Base-by-base conservation (phyloP, 2,113 vertebrate genomes). In the Chionis minor region DNA sequence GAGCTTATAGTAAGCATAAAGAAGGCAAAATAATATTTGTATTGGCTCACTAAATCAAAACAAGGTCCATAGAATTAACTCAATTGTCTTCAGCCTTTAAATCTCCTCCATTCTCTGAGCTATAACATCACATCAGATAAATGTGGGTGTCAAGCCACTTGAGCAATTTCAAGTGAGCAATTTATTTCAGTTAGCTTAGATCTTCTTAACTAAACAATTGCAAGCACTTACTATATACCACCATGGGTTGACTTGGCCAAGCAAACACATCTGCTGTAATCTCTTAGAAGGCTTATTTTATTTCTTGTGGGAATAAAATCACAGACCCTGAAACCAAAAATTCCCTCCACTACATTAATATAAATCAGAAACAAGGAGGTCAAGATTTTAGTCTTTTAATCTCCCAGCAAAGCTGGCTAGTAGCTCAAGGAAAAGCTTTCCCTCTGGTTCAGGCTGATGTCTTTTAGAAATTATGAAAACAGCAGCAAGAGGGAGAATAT, bases 1-100 rank as follows among this genome's bases (percentile, higher is more conserved):
- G 66, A 88, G 40, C 70, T 85, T 93, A 81, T 79, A 86, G 86
- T 86, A 88, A 97, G 63, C 88, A 90, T 92, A 92, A 92, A 94
- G 67, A 86, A 94, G 55, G 47, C 90, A 91, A 81, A 81, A 82
- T 92, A 95, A 88, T 92, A 92, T 94, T 96, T 94, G 93, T 94
- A 97, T 96, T 98, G 96, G 80, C 67, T 96, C 90, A 91, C 73
- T 98, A 98, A 98, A 98, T 98, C 97, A 97, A 97, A 95, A 62
- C 74, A 94, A 89, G 84, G 75, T 92, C 93, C 90, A 86, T 96
- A 97, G 98, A 97, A 97, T 96, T 97, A 97, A 98, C 86, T 93
- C 89, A 83, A 10, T 75, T 94, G 94, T 72, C 65, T 83, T 5
- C 87, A 97, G 83, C 58, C 82, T 95, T 97, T 96, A 95, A 97